Base-by-base conservation (phyloP, 2,113 vertebrate species). In the Pterocles orientalis region DNA sequence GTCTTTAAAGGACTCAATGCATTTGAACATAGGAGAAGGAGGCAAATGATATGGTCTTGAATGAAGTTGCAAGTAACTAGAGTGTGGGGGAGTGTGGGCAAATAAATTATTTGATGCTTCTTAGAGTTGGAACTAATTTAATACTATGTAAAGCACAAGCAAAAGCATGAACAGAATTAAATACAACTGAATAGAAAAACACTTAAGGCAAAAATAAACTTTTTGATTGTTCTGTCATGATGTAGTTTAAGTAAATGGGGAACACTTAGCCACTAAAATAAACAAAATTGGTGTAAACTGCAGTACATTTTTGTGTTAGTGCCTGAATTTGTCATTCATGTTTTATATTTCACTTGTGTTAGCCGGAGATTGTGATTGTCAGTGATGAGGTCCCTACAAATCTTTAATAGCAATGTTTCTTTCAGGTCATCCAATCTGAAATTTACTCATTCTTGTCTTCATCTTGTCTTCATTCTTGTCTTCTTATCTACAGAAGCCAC, bases 311-410 rank as follows among this genome's bases (percentile, higher is more conserved):
- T 88, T 53, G 21, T 3, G 9, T 72, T 65, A 41, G 13, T 84
- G 48, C 26, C 58, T 86, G 54, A 61, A 78, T 90, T 87, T 92
- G 61, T 79, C 20, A n/a, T 92, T 87, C 43, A 53, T 77, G 48
- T 58, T 92, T 25, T 85, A 77, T 88, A 77, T 90, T 94, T 94
- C 18, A 75, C 66, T 94, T 94, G 18, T 71, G 24, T 68, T 93
- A 75, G 26, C 48, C 79, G 88, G 51, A 86, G 39, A n/a, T 58
- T 90, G 45, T 93, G 70, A 50, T 77, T 89, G n/a, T 69, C 60
- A 48, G 2, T 81, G 62, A 75, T 60, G 21, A 94, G 19, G 21
- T 88, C 33, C 34, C 51, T 95, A 57, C 65, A 86, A 94, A 45
- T 84, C 31, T 86, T 68, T 58, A 9, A 19, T 36, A 72, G n/a